Evolutionary conservation across 1,140 invertebrate species (phyloP).

Genomic region (Parasteatoda tepidariorum): DNA sequence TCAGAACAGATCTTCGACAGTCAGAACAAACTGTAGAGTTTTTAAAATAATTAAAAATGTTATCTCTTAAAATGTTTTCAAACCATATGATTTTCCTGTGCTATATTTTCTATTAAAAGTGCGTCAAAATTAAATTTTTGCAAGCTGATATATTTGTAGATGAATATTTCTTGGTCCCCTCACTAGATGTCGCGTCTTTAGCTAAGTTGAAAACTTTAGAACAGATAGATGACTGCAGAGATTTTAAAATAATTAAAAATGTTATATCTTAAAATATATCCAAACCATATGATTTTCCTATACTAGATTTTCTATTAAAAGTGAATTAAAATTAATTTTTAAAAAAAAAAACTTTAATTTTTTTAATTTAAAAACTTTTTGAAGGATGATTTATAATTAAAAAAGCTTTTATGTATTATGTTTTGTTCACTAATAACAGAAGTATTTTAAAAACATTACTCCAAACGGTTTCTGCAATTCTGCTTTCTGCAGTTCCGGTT

Average conservation of each 20-base stretch:
- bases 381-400: not conserved
- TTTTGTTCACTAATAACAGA: too few species aligned
- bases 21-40: accelerated
- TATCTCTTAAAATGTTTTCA: too few species aligned
- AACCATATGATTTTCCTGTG: too few species aligned
- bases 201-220: not conserved
- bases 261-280: too few species aligned
- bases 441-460: too few species aligned
- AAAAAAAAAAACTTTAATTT: too few species aligned
- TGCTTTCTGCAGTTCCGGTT: too few species aligned
- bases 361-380: too few species aligned
- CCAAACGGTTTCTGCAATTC: too few species aligned
- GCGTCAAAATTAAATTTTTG: not conserved
- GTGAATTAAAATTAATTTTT: not conserved
- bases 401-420: not conserved
- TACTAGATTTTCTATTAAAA: too few species aligned
- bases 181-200: not conserved
- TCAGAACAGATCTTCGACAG: not conserved
- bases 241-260: not conserved
- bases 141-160: not conserved
- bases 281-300: too few species aligned
- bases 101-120: too few species aligned
- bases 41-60: not conserved
- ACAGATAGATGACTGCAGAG: not conserved
- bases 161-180: conserved; percentile 27